Base-by-base conservation (phyloP, 2,888 invertebrate genomes). In the Ormyrus nitidulus region DNA sequence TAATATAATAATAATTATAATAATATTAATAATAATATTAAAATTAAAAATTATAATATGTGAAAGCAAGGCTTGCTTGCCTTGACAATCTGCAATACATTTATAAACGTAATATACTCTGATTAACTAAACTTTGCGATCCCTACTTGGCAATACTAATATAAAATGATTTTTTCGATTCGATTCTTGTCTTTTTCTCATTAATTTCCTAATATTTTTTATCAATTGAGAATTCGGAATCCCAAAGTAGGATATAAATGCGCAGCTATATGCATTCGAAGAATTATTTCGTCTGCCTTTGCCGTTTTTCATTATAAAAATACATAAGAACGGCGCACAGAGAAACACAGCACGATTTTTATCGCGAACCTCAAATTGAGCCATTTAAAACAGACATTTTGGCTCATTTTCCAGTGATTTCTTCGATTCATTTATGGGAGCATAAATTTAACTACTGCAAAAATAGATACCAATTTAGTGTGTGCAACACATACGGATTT, bases 401-500 rank as follows among this genome's bases (percentile, higher is more conserved):
- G 64, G 75, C 71, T 53, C 66, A 80, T 68, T 78, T 70, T 76
- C 69, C 79, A 79, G 70, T 77, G 71, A 81, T 81, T 54, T 77
- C 79, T 78, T 80, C 77, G 59, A 79, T 77, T 81, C 59, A 64
- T 69, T 82, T 77, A 69, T 80, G 83, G 85, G 83, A 85, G 83
- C 84, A 82, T 86, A 84, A 82, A 84, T 86, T 86, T 85, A 86
- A 86, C 85, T 87, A 87, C 86, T 86, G 85, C 87, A 87, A 88
- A 88, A 88, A 87, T 88, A 86, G 84, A 86, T 86, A 88, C 86
- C 87, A 87, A 86, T 85, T 87, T 86, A 86, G 83, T 85, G 83
- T 85, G 86, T 87, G 83, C 86, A 87, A 89, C 89, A 90, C 90
- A 87, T 90, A 90, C 90, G 87, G 88, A 89, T 90, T 90, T 90